Percentiles rank a stretch among this genome's conserved stretches.
Conservation (phyloP, 2,797 vertebrate genomes). For the Oreortyx pictus region DNA sequence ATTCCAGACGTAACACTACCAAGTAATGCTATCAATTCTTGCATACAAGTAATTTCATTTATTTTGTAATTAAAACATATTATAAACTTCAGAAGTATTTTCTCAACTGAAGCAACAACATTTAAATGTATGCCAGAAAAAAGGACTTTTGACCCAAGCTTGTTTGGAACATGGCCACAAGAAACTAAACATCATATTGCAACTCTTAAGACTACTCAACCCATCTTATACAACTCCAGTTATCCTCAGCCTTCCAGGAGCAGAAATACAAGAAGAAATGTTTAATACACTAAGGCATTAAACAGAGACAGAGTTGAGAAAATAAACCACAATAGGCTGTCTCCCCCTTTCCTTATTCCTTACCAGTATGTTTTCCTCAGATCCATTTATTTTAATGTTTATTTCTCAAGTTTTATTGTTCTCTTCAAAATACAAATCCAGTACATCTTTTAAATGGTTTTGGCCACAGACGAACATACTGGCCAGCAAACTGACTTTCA, state of each 20-base stretch:
- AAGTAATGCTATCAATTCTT: background rate
- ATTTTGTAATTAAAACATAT: background rate
- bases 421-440: background rate
- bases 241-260: background rate
- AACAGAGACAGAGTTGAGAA: background rate
- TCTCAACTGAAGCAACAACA: background rate
- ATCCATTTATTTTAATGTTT: background rate
- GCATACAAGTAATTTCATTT: background rate
- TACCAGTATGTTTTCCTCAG: background rate
- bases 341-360: background rate
- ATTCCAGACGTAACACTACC: background rate
- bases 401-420: background rate
- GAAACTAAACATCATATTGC: background rate
- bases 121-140: background rate
- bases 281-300: background rate
- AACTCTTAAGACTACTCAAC: background rate
- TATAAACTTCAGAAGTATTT: background rate
- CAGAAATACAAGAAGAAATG: background rate
- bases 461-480: background rate
- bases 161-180: background rate
- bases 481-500: background rate
- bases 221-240: background rate
- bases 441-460: background rate
- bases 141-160: background rate
- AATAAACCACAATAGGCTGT: background rate